Conservation (phyloP, 2,888 invertebrate genomes). For the Tipula confusa region DNA sequence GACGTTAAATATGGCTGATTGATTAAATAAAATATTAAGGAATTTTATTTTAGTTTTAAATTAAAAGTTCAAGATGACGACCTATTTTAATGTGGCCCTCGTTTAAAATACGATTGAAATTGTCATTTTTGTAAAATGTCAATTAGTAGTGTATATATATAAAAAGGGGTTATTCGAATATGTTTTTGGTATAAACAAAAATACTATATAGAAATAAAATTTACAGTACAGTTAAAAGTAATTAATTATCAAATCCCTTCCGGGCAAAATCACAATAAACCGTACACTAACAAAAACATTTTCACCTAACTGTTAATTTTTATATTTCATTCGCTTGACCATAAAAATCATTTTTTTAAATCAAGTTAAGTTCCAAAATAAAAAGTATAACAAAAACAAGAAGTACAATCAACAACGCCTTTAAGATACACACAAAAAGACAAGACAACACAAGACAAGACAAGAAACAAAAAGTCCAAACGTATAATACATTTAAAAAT, state of each 20-base stretch:
- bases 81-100: neutral
- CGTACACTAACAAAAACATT: neutral
- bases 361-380: neutral
- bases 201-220: neutral
- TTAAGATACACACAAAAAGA: neutral
- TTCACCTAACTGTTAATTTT: slow-evolving; percentile 8
- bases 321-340: neutral
- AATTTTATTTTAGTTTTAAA: neutral
- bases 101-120: neutral
- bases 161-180: neutral
- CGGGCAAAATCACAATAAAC: neutral
- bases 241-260: neutral
- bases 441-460: too few species aligned
- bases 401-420: neutral
- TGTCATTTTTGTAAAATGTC: neutral
- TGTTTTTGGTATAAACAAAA: neutral
- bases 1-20: neutral
- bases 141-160: neutral
- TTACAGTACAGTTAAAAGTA: neutral
- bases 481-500: neutral
- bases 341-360: neutral
- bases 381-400: neutral
- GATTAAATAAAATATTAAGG: neutral
- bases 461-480: neutral
- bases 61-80: neutral